Percentiles rank a stretch among this genome's conserved stretches.
These are phyloP conservation scores for Sphenodon punctatus DNA, from an alignment of 2,797 vertebrate genomes.

Conservation along the genomic window DNA sequence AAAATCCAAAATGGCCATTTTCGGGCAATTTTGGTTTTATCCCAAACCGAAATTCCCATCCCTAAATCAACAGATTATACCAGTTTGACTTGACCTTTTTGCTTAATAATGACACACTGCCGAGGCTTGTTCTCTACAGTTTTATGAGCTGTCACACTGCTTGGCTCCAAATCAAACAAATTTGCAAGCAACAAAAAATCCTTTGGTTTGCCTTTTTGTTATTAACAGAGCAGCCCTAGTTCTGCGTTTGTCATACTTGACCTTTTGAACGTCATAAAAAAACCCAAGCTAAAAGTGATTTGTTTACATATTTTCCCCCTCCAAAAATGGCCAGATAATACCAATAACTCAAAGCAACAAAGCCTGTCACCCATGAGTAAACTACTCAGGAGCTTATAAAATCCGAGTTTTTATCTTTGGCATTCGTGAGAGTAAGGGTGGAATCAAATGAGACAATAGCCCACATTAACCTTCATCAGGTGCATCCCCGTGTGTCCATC, in stretches of 20 bases:
- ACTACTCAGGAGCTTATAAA: not conserved
- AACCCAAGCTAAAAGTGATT: conserved; percentile 17
- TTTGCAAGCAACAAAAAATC: not conserved
- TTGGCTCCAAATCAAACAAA: not conserved
- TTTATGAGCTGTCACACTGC: not conserved
- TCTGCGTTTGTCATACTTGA: conserved; percentile 1
- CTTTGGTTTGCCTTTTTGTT: not conserved
- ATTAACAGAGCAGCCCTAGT: not conserved
- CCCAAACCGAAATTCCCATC: no score
- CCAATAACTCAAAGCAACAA: not conserved
- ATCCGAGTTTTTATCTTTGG: not conserved
- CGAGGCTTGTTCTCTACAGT: not conserved
- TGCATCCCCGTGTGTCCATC: no score
- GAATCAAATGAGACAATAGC: no score
- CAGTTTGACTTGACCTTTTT: not conserved
- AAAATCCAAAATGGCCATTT: no score
- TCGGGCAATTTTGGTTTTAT: no score
- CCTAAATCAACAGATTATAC: not conserved
- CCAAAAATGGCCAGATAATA: conserved; percentile 16
- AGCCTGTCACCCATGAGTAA: conserved; percentile 4
- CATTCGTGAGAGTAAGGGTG: no score
- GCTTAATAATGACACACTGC: not conserved
- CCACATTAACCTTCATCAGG: no score
- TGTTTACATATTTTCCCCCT: not conserved
- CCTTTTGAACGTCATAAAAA: not conserved